Evolutionary conservation across 2,888 invertebrate species (phyloP).

Genomic region (Nomada fabriciana): DNA sequence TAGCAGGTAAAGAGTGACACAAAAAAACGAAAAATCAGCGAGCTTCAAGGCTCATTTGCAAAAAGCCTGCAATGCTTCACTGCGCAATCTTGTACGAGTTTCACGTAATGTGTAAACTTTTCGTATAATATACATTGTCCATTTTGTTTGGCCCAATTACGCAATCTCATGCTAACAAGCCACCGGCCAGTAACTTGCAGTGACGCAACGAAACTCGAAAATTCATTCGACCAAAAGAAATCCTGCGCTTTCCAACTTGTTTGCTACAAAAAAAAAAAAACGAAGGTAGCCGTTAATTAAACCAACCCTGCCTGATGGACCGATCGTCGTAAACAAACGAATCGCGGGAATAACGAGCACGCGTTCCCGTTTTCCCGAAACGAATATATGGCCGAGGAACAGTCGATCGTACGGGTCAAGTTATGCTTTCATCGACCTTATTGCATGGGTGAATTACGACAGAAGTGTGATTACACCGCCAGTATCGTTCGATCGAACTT

Average conservation of each 20-base stretch:
- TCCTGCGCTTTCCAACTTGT: background rate
- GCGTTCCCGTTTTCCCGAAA: background rate
- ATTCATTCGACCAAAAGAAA: conserved; percentile 27
- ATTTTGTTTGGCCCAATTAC: conserved; percentile 21
- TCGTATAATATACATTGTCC: conserved; percentile 22
- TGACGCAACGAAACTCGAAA: background rate
- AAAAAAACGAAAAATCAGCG: no score
- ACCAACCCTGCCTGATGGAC: background rate
- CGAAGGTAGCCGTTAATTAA: conserved; percentile 28
- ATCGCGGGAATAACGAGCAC: conserved; percentile 9
- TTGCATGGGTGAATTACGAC: background rate
- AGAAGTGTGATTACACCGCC: background rate
- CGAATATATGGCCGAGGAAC: background rate
- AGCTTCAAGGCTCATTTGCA: background rate
- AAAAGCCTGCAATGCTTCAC: background rate
- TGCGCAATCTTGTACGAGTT: background rate
- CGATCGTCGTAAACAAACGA: conserved; percentile 21
- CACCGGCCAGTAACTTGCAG: conserved; percentile 2
- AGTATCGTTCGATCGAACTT: background rate
- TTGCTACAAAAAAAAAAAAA: background rate
- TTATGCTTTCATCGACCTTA: background rate
- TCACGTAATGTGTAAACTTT: conserved; percentile 4
- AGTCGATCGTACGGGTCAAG: background rate
- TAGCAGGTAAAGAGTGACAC: no score
- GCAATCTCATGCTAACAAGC: conserved; percentile 25